phyloP scores from a whole-genome alignment of 2,113 vertebrate genomes.

The Percina caprodes region DNA sequence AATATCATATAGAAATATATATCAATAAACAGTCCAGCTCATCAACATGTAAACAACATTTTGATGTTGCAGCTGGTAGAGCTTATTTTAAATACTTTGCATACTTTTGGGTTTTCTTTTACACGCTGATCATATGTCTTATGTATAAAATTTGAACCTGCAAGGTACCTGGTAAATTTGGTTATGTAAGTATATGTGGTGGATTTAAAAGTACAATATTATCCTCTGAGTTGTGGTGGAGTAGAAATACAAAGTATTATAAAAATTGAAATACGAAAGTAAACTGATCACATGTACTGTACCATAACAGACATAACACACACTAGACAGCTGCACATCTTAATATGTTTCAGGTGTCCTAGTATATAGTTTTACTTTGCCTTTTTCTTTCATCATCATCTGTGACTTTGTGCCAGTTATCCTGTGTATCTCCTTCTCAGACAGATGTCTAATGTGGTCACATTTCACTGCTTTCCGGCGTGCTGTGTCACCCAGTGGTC shows the following conservation, averaged over 20 bases:
- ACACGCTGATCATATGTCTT: neutral
- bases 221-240: neutral
- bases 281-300: neutral
- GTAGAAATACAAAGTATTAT: neutral
- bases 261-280: neutral
- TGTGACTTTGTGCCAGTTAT: conserved; percentile 54
- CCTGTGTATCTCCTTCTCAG: conserved; percentile 30
- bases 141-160: neutral
- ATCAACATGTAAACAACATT: neutral
- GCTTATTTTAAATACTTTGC: neutral
- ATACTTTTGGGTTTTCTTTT: neutral
- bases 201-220: neutral
- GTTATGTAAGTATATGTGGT: neutral
- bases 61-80: conserved; percentile 1
- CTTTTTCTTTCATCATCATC: conserved; percentile 32
- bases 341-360: conserved; percentile 55
- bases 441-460: conserved; percentile 72
- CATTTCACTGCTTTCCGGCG: conserved; percentile 69
- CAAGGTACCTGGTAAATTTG: too few species aligned
- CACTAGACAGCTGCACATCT: conserved; percentile 39
- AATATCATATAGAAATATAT: neutral
- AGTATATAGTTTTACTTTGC: conserved; percentile 21
- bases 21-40: neutral
- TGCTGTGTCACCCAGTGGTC: conserved; percentile 62
- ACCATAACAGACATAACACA: conserved; percentile 26